Evolutionary conservation across 1,140 invertebrate genomes (phyloP).

Genomic region (Euura saliciscinereae): DNA sequence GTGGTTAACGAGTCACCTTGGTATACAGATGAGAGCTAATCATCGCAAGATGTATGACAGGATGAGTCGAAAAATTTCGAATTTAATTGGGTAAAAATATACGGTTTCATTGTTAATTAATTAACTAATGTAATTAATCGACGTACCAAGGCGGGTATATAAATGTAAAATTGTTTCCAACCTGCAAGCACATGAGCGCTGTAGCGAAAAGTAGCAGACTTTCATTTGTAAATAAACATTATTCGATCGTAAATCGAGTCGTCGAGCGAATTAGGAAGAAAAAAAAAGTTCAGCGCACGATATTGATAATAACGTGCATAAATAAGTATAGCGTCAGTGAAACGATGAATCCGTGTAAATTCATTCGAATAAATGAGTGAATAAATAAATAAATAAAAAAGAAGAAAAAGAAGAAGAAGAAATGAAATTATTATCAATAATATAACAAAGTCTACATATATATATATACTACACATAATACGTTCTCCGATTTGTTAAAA

Average conservation of each 20-base stretch:
- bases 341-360: background rate
- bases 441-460: background rate
- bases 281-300: background rate
- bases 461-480: background rate
- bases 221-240: background rate
- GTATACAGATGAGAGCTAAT: no score
- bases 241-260: background rate
- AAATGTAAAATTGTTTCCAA: no score
- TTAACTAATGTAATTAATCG: no score
- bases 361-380: background rate
- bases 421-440: no score
- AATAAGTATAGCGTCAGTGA: background rate
- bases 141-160: no score
- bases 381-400: background rate
- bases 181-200: background rate
- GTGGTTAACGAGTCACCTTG: no score
- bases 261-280: background rate
- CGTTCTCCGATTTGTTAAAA: constrained; percentile 13
- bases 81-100: no score
- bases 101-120: no score
- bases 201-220: background rate
- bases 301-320: background rate
- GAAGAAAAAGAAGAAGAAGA: background rate
- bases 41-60: no score
- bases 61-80: no score